Base-by-base conservation (phyloP, 2,888 invertebrate species). In the Netelia melanura region DNA sequence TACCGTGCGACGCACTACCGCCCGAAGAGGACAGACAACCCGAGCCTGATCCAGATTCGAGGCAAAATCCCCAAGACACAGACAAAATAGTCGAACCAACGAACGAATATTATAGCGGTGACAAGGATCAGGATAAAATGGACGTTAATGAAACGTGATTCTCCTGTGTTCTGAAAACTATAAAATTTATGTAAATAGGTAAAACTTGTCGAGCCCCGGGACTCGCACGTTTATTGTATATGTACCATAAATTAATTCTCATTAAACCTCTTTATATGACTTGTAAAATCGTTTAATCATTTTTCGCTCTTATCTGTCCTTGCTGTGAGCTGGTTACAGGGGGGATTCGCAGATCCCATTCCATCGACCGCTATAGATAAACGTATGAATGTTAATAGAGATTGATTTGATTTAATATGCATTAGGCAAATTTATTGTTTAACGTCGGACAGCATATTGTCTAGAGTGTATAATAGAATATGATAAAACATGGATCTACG, bases 21-120 rank as follows among this genome's bases (percentile, higher is more conserved):
- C 96, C 96, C n/a, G 96, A 97, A 85, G 95, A 96, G 81, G 95
- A 96, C 61, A 94, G 95, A 74, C 96, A 96, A 86, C 97, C 98
- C 6, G 98, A 98, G 84, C 95, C 96, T 0, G 98, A 98, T 94
- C 97, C 98, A 0, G 98, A 98, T 89, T 96, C 97, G 0, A 94
- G 97, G 72, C 96, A 97, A 87, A 96, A 96, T 86, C 96, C 96
- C 91, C 96, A 97, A 3, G 97, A 98, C 48, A 96, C 97, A 0
- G 98, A 98, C 91, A 97, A 97, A 92, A 95, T 96, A 91, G 96
- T 98, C 0, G 98, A 98, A 83, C 95, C 97, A 0, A 96, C 96
- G 87, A 98, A 97, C 92, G 98, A 98, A 93, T 98, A 97, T 94
- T 98, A 96, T 90, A 97, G 98, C 76, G 98, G 98, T 1, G 98